Evolutionary conservation across 1,140 invertebrate species (phyloP).

Genomic region (Anagrus nilaparvatae): DNA sequence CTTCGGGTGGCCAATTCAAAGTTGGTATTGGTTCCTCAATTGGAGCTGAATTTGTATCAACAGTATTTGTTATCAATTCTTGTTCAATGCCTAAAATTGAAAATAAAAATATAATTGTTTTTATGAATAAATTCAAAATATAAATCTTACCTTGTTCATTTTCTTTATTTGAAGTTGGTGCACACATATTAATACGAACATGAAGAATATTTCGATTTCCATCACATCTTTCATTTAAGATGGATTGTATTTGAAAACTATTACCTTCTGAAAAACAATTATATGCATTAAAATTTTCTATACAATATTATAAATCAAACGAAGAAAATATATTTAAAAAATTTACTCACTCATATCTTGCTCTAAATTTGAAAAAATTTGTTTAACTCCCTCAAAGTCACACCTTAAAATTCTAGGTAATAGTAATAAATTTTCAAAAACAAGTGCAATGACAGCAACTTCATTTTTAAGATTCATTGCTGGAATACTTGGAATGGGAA

Average conservation of each 20-base stretch:
- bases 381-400: slow-evolving; percentile 78
- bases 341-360: slow-evolving; percentile 52
- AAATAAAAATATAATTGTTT: slow-evolving; percentile 2
- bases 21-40: slow-evolving; percentile 64
- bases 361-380: slow-evolving; percentile 65
- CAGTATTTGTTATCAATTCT: slow-evolving; percentile 34
- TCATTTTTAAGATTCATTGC: slow-evolving; percentile 60
- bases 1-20: slow-evolving; percentile 73
- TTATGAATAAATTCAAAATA: slow-evolving; percentile 3
- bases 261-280: slow-evolving; percentile 41
- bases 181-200: slow-evolving; percentile 86
- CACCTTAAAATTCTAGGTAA: slow-evolving; percentile 85
- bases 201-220: slow-evolving; percentile 96
- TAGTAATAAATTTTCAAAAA: slow-evolving; percentile 76
- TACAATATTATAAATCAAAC: neutral
- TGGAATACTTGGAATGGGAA: slow-evolving; percentile 52
- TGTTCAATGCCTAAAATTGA: slow-evolving; percentile 31
- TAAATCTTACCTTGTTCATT: slow-evolving; percentile 50
- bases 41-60: slow-evolving; percentile 35
- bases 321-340: slow-evolving; percentile 3
- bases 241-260: slow-evolving; percentile 47
- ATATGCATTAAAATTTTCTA: slow-evolving; percentile 2
- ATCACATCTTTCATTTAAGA: slow-evolving; percentile 83
- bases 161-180: slow-evolving; percentile 87
- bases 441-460: slow-evolving; percentile 81